Conservation (phyloP, 2,113 vertebrate species). For the Malurus melanocephalus region DNA sequence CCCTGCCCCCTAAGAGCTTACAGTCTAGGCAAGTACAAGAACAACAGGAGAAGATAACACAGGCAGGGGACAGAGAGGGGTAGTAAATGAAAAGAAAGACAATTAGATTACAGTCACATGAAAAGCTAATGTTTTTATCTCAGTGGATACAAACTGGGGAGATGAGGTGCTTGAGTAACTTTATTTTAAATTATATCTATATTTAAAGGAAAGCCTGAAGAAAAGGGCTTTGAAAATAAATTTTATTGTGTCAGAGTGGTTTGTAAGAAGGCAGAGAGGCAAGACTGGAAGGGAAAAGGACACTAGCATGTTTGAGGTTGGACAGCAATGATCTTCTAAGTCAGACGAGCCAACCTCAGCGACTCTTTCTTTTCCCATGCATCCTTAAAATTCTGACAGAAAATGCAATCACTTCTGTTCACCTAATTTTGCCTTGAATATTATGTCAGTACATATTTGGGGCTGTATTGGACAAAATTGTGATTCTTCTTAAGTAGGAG, state of each 20-base stretch:
- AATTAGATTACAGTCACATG: conserved; percentile 43
- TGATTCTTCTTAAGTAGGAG: background rate
- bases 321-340: background rate
- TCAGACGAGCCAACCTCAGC: background rate
- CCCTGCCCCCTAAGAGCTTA: conserved; percentile 66
- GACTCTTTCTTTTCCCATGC: background rate
- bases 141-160: background rate
- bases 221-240: background rate
- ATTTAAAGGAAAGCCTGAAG: background rate
- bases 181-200: conserved; percentile 11
- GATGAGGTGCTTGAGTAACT: background rate
- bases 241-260: background rate
- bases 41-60: conserved; percentile 52
- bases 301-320: background rate
- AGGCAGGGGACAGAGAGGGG: conserved; percentile 20
- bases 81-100: conserved; percentile 32
- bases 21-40: conserved; percentile 65
- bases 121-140: conserved; percentile 18
- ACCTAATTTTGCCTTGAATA: background rate
- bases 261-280: background rate
- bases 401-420: background rate
- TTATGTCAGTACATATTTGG: background rate
- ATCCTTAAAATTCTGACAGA: background rate
- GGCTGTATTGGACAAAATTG: background rate
- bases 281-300: background rate